Conservation (phyloP, 2,113 vertebrate species). For the Ameiurus melas region DNA sequence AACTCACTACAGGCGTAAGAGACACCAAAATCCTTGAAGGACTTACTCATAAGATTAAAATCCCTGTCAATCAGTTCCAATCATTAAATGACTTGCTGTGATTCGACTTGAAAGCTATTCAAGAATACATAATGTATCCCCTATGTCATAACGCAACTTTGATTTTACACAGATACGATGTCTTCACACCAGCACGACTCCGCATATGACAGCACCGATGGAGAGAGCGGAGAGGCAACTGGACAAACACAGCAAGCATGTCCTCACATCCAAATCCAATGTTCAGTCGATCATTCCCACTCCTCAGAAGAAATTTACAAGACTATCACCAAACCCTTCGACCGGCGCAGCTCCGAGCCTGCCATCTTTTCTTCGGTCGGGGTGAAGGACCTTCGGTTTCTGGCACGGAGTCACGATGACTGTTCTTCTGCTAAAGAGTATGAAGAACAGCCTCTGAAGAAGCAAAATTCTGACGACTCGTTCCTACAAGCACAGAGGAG, state of each 20-base stretch:
- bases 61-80: neutral
- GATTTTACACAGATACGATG: slow-evolving; percentile 71
- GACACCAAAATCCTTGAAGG: neutral
- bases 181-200: slow-evolving; percentile 85
- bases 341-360: slow-evolving; percentile 88
- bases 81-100: neutral
- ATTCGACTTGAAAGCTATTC: neutral
- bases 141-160: neutral
- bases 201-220: slow-evolving; percentile 88
- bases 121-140: neutral
- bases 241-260: slow-evolving; percentile 5
- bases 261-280: slow-evolving; percentile 36
- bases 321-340: slow-evolving; percentile 57
- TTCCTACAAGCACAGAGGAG: slow-evolving; percentile 59
- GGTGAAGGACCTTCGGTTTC: slow-evolving; percentile 60
- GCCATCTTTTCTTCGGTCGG: slow-evolving; percentile 64
- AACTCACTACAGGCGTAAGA: neutral
- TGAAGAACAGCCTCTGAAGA: slow-evolving; percentile 67
- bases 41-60: neutral
- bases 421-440: slow-evolving; percentile 66
- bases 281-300: slow-evolving; percentile 33
- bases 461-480: slow-evolving; percentile 75
- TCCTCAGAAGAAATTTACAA: slow-evolving; percentile 63
- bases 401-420: slow-evolving; percentile 84
- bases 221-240: slow-evolving; percentile 48